Evolutionary conservation across 2,888 invertebrate species (phyloP).

Genomic region (Sesia apiformis): DNA sequence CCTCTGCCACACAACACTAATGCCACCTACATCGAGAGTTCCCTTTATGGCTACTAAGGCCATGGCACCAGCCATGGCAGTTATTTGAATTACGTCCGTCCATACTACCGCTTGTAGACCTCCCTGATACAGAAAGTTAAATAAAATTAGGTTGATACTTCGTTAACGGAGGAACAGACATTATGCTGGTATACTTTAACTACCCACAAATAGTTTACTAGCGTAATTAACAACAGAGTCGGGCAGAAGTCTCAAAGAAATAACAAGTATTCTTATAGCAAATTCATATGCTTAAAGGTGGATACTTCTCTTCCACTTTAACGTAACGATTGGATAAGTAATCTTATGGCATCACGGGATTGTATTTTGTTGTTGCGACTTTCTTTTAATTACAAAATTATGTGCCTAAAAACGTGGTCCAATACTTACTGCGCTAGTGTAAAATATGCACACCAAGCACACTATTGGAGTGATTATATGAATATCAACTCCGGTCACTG

Average conservation of each 20-base stretch:
- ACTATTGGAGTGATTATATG: conserved; percentile 88
- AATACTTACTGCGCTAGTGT: conserved; percentile 84
- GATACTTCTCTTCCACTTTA: no score
- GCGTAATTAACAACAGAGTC: neutral
- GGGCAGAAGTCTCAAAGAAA: no score
- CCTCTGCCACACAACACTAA: conserved; percentile 76
- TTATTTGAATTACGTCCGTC: conserved; percentile 87
- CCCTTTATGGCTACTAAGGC: conserved; percentile 83
- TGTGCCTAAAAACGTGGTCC: neutral
- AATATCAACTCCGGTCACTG: conserved; percentile 89
- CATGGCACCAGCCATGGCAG: conserved; percentile 84
- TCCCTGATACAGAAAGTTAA: conserved; percentile 62
- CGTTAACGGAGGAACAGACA: neutral
- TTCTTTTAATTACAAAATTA: no score
- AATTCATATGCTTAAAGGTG: no score
- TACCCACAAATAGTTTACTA: neutral
- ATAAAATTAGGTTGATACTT: neutral
- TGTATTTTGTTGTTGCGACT: no score
- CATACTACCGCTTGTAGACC: conserved; percentile 87
- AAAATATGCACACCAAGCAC: conserved; percentile 89
- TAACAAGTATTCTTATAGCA: no score
- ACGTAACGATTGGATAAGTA: no score
- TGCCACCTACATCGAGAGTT: conserved; percentile 81
- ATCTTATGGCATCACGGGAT: no score
- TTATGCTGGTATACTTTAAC: neutral